Evolutionary conservation across 2,888 invertebrate species (phyloP), one percentile per base, ranked within the genome.

Genomic region (Chaetogeoica ovagalla): DNA sequence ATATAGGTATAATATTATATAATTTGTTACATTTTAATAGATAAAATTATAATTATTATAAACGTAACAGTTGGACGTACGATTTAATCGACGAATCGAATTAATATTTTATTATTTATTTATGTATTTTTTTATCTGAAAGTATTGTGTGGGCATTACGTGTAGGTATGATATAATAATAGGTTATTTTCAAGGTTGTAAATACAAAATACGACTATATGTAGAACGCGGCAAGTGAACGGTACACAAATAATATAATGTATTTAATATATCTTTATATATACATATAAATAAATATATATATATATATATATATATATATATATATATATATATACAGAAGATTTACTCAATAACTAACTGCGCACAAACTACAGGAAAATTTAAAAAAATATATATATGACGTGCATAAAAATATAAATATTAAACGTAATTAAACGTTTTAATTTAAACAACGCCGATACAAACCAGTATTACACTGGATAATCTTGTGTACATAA

Each of bases 171-270:
- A 30, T n/a, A n/a, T n/a, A 30, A 62, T n/a, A 52, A 15, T n/a
- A 19, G 48, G n/a, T 73, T 2, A 62, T 73, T 73, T 62, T 48
- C 72, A 73, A 73, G 72, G 72, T 48, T 62, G 19, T 30, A 43
- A 15, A n/a, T 17, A 39, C 13, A 21, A 71, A 71, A 60, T 43
- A 59, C 43, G 72, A 62, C 30, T 62, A 62, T 48, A 48, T 3
- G 62, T 43, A 43, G 17, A 60, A 62, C 48, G n/a, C 48, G n/a
- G 62, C 4, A 30, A 62, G 48, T 73, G 72, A 52, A 62, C 37
- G 62, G 23, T 19, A 62, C 62, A 15, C 48, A 11, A 72, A 59
- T 17, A 19, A 9, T 17, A 19, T 9, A 39, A n/a, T 5, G 7
- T n/a, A 7, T n/a, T 59, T 7, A 21, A 21, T 8, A 59, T 30